Percentiles rank a stretch among this genome's conserved stretches.
phyloP scores from a whole-genome alignment of 2,888 invertebrate species.

The Sisyra terminalis region DNA sequence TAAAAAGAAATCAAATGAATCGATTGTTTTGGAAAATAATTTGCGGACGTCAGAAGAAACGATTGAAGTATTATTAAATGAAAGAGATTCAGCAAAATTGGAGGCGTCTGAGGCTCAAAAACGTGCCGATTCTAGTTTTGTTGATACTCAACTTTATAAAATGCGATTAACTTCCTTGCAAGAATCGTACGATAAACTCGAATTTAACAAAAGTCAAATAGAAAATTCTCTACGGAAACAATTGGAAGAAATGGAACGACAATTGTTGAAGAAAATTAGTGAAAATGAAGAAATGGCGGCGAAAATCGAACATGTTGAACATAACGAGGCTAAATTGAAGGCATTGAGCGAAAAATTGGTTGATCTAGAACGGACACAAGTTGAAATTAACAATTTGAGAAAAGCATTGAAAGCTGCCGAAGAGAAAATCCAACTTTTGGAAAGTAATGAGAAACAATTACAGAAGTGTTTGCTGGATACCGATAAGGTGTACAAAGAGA shows the following conservation, averaged over 20 bases:
- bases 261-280: conserved; percentile 14
- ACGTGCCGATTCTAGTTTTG: conserved; percentile 15
- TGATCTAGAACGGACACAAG: conserved; percentile 29
- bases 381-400: conserved; percentile 28
- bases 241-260: conserved; percentile 2
- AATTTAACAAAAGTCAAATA: conserved; percentile 14
- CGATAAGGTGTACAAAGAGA: conserved; percentile 26
- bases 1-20: conserved; percentile 4
- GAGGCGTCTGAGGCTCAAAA: conserved; percentile 16
- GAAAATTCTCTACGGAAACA: conserved; percentile 12
- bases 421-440: conserved; percentile 21
- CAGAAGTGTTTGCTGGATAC: conserved; percentile 21
- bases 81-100: conserved; percentile 14
- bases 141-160: conserved; percentile 14
- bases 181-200: conserved; percentile 11
- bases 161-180: conserved; percentile 10
- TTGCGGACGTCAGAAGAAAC: conserved; percentile 9
- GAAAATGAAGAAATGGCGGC: conserved; percentile 20
- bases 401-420: conserved; percentile 26
- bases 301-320: conserved; percentile 32
- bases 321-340: conserved; percentile 33
- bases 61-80: conserved; percentile 9
- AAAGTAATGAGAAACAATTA: conserved; percentile 17
- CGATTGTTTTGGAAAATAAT: background rate
- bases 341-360: conserved; percentile 33